A percentile compares a stretch with the other conserved stretches of the same genome.
phyloP scores from a whole-genome alignment of 2,113 vertebrate species.

The Erythrolamprus reginae region DNA sequence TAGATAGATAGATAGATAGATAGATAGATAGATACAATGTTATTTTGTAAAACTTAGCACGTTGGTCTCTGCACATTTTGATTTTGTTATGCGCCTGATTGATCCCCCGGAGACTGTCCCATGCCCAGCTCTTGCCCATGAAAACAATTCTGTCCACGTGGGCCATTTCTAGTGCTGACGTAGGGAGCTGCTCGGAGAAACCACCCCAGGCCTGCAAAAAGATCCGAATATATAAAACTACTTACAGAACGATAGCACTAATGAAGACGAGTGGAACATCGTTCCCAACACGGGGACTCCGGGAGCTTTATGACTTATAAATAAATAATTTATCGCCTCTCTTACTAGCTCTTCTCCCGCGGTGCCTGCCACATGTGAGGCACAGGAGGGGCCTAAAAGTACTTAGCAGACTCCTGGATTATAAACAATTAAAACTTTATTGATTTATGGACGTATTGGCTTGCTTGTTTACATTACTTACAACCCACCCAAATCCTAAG shows the following conservation, averaged over 20 bases:
- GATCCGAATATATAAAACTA: not conserved
- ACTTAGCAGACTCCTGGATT: not conserved
- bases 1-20: no score
- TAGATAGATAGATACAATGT: no score
- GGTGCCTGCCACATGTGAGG: not conserved
- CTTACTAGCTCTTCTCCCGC: not conserved
- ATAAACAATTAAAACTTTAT: not conserved
- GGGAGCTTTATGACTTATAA: not conserved
- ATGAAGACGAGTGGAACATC: not conserved
- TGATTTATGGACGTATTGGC: not conserved
- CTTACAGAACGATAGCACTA: not conserved
- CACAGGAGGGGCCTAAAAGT: not conserved
- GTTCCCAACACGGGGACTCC: not conserved
- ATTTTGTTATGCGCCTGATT: not conserved
- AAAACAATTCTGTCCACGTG: not conserved
- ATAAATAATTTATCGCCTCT: not conserved
- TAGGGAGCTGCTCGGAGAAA: not conserved
- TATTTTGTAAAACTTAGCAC: not conserved
- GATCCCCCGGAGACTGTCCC: not conserved
- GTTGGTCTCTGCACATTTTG: not conserved
- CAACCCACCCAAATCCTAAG: not conserved
- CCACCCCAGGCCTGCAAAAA: not conserved
- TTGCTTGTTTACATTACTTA: not conserved
- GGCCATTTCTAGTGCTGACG: not conserved
- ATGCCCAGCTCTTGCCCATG: not conserved